These are phyloP conservation scores for Habroteleia sp. DNA, from an alignment of 2,888 invertebrate genomes.

Conservation along the genomic window DNA sequence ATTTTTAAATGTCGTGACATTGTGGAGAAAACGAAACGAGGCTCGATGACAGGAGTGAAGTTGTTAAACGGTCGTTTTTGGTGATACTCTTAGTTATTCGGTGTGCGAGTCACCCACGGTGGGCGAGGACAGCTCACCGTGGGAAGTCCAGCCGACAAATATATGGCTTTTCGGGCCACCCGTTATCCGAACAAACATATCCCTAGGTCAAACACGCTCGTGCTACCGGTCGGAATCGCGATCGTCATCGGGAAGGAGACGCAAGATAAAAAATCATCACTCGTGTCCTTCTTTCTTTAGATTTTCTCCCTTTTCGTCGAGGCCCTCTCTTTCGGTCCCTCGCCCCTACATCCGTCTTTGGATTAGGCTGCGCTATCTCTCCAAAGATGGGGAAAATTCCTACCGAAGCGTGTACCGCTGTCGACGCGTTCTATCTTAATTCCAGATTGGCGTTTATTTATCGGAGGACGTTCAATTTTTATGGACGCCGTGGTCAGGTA, in stretches of 20 bases:
- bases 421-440: slow-evolving; percentile 62
- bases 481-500: slow-evolving; percentile 79
- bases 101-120: slow-evolving; percentile 72
- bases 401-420: slow-evolving; percentile 49
- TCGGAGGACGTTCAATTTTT: slow-evolving; percentile 80
- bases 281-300: neutral
- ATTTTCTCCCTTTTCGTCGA: slow-evolving; percentile 1
- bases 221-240: slow-evolving; percentile 55
- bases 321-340: too few relatives aligned
- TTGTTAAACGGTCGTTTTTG: slow-evolving; percentile 73
- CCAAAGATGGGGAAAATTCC: slow-evolving; percentile 42
- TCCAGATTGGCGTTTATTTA: slow-evolving; percentile 77
- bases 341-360: too few relatives aligned
- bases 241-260: slow-evolving; percentile 30
- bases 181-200: slow-evolving; percentile 67
- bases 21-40: slow-evolving; percentile 57
- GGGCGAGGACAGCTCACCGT: slow-evolving; percentile 76
- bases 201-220: slow-evolving; percentile 55
- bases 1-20: slow-evolving; percentile 43
- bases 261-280: slow-evolving; percentile 20
- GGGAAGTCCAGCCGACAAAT: slow-evolving; percentile 74
- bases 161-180: slow-evolving; percentile 76
- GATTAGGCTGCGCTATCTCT: slow-evolving; percentile 24
- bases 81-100: slow-evolving; percentile 69
- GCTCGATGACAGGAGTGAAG: slow-evolving; percentile 73